Evolutionary conservation across 1,140 invertebrate species (phyloP).

Genomic region (Himalopsyche phryganea): DNA sequence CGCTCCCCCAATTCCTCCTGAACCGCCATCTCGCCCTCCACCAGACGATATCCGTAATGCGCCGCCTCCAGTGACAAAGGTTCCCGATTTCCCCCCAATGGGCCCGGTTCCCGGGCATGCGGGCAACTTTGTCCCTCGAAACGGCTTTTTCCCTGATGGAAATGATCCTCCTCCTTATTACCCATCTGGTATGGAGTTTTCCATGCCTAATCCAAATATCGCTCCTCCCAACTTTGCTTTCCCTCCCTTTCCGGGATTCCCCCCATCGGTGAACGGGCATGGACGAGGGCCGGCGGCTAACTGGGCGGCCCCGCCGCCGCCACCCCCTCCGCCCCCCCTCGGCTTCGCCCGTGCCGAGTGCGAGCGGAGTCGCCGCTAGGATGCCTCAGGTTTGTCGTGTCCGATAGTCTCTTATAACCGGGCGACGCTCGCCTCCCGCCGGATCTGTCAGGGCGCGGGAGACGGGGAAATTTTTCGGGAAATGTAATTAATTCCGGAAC

Average conservation of each 20-base stretch:
- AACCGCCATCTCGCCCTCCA: neutral
- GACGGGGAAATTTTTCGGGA: neutral
- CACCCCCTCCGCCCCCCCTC: conserved; percentile 16
- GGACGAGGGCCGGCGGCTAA: conserved; percentile 23
- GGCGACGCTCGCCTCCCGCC: neutral
- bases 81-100: conserved; percentile 5
- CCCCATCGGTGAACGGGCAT: conserved; percentile 27
- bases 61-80: conserved; percentile 3
- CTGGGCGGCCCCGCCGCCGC: conserved; percentile 32
- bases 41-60: conserved; percentile 4
- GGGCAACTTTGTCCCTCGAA: neutral
- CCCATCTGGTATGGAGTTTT: conserved; percentile 4
- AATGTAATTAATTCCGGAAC: conserved; percentile 23
- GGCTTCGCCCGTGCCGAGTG: conserved; percentile 12
- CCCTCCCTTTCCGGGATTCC: conserved; percentile 29
- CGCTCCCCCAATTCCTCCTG: neutral
- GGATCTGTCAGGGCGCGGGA: neutral
- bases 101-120: conserved; percentile 3
- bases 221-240: conserved; percentile 1
- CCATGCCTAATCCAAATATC: conserved; percentile 5
- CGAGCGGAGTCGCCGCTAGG: conserved; percentile 25
- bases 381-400: conserved; percentile 28
- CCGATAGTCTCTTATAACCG: neutral
- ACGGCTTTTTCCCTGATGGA: conserved; percentile 5
- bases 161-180: conserved; percentile 15